Evolutionary conservation across 2,113 vertebrate species (phyloP).

Genomic region (Anoura caudifer): DNA sequence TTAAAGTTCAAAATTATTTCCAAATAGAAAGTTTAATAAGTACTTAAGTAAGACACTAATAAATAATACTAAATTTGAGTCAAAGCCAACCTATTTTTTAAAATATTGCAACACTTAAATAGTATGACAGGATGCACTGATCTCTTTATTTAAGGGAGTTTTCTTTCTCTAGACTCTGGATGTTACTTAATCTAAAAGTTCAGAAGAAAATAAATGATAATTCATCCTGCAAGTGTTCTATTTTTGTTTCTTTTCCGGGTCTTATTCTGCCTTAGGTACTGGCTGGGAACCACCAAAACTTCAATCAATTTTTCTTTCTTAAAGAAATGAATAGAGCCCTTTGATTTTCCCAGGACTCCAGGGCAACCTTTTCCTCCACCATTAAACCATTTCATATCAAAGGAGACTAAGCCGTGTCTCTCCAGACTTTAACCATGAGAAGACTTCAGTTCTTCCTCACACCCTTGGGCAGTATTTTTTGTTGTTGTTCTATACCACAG

Average conservation of each 20-base stretch:
- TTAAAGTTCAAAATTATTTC: conserved; percentile 11
- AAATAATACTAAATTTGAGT: neutral
- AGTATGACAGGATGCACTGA: neutral
- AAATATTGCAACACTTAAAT: neutral
- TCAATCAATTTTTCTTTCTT: conserved; percentile 52
- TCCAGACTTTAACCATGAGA: neutral
- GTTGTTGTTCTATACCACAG: neutral
- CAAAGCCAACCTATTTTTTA: neutral
- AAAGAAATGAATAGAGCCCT: conserved; percentile 45
- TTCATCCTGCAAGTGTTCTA: neutral
- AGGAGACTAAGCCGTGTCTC: neutral
- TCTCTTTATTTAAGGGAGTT: neutral
- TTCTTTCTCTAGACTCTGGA: neutral
- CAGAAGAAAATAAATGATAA: conserved; percentile 28
- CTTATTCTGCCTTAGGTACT: conserved; percentile 34
- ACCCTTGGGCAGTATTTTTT: neutral
- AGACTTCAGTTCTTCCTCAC: neutral
- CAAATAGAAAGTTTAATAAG: neutral
- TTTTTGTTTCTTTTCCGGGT: conserved; percentile 43
- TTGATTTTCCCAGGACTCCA: conserved; percentile 56
- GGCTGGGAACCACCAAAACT: conserved; percentile 43
- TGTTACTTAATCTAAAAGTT: conserved; percentile 10
- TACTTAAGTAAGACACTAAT: neutral
- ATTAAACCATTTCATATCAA: conserved; percentile 57
- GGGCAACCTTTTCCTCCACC: neutral